Base-by-base conservation (phyloP, 1,140 invertebrate species). In the Brachystomella parvula region DNA sequence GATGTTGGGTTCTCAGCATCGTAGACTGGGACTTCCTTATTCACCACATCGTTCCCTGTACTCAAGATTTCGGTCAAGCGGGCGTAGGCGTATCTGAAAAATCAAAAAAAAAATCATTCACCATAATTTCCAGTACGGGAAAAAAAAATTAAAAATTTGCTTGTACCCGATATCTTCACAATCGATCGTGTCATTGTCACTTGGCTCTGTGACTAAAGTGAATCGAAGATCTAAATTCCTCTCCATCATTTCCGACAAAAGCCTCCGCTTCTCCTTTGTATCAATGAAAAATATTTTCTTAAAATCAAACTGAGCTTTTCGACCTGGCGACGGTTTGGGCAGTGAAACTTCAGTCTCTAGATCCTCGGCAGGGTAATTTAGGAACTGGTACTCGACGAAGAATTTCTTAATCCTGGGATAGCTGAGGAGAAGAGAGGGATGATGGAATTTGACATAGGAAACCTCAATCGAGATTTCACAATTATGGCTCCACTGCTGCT, bases 111-210 rank as follows among this genome's bases (percentile, higher is more conserved):
- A n/a, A n/a, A n/a, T n/a, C n/a, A n/a, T n/a, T n/a, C n/a, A n/a
- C n/a, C n/a, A n/a, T n/a, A n/a, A n/a, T n/a, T n/a, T n/a, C n/a
- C n/a, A n/a, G n/a, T n/a, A n/a, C n/a, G n/a, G n/a, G n/a, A n/a
- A n/a, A n/a, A n/a, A n/a, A n/a, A n/a, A n/a, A n/a, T n/a, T n/a
- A n/a, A n/a, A n/a, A n/a, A n/a, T 61, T 15, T 30, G 2, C 1
- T 21, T 57, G 61, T 59, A 66, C 65, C 65, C 65, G 21, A 66
- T 33, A 26, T 66, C 65, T 26, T 66, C 65, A 49, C 65, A 66
- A 30, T 66, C 65, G 24, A 66, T 30, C 1, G 65, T 61, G 39
- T 66, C 65, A 28, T 66, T 35, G n/a, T 66, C 65, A 9, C 19
- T 26, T 17, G 65, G 65, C 24, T 66, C 65, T 21, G 31, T 66